Base-by-base conservation (phyloP, 2,888 invertebrate species). In the Belgica antarctica region DNA sequence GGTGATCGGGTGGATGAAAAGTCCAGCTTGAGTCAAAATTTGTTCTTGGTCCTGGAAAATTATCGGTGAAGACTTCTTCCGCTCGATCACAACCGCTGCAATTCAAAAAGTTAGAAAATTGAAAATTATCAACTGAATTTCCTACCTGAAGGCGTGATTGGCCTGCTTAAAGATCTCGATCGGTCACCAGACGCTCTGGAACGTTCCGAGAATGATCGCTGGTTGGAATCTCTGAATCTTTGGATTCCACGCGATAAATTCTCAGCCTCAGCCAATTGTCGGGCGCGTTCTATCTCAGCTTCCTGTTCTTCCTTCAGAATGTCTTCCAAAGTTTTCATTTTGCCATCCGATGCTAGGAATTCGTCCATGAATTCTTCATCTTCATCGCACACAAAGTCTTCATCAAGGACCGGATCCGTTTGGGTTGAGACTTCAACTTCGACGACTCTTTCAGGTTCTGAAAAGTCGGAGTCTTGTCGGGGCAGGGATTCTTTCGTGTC, bases 321-420 rank as follows among this genome's bases (percentile, higher is more conserved):
- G 70, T 81, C 79, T 62, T 79, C 79, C 12, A 81, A 71, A 0
- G 79, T 79, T 71, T 76, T 78, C 1, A 73, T 71, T 46, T 77
- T 74, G 27, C 78, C 75, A 52, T 62, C 52, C n/a, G 68, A 10
- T 15, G 41, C 10, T 3, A 70, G 15, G 12, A 41, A 70, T 0
- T 80, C 80, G 36, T 78, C 79, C 15, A 80, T 79, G 19, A 78
- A 73, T 62, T 77, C 77, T 78, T 79, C 79, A 47, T 80, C 79
- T 28, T 77, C 78, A 1, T 79, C 79, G 59, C 79, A 79, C 72
- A 80, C 79, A 57, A 81, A 78, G 34, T 81, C 81, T 75, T 89
- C 88, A 74, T 91, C 90, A 0, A 90, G 90, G 52, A 92, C 77
- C 0, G 92, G 91, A 79, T 93, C 92, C 0, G 92, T 93, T 80